phyloP scores from a whole-genome alignment of 2,888 invertebrate genomes.

The Chrysolina americana region DNA sequence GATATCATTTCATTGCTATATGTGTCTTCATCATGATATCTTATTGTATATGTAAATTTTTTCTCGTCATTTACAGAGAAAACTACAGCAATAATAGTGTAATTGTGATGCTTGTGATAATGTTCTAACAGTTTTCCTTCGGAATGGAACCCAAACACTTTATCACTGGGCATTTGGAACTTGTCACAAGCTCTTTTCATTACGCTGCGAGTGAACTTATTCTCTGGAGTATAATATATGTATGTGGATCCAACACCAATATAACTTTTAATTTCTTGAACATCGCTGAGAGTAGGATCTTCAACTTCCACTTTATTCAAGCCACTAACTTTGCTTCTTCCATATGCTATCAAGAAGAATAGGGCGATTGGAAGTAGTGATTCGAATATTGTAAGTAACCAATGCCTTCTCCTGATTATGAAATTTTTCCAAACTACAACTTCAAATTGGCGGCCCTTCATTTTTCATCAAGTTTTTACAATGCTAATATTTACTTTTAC shows the following conservation, averaged over 20 bases:
- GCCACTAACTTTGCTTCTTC: slow-evolving; percentile 61
- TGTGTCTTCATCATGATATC: slow-evolving; percentile 56
- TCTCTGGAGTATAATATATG: slow-evolving; percentile 62
- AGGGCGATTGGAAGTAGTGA: slow-evolving; percentile 62
- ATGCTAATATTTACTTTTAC: no score
- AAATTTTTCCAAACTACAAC: slow-evolving; percentile 65
- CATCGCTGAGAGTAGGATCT: slow-evolving; percentile 57
- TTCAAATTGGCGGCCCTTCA: slow-evolving; percentile 54
- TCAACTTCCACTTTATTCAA: slow-evolving; percentile 62
- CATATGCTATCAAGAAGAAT: slow-evolving; percentile 65
- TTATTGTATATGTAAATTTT: slow-evolving; percentile 61
- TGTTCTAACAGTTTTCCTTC: slow-evolving; percentile 57
- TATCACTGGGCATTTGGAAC: slow-evolving; percentile 59
- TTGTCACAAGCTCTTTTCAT: slow-evolving; percentile 61
- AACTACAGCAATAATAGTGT: slow-evolving; percentile 58
- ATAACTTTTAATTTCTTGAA: slow-evolving; percentile 40
- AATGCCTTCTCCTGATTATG: slow-evolving; percentile 64
- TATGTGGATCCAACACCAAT: slow-evolving; percentile 48
- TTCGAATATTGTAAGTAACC: slow-evolving; percentile 63
- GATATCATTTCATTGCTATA: slow-evolving; percentile 44
- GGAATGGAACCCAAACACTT: slow-evolving; percentile 56
- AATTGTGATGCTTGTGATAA: slow-evolving; percentile 54
- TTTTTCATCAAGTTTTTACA: neutral
- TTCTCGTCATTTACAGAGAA: slow-evolving; percentile 57
- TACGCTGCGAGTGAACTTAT: slow-evolving; percentile 58